Evolutionary conservation across 2,797 vertebrate genomes (phyloP).

Genomic region (Yasuhikotakia modesta): DNA sequence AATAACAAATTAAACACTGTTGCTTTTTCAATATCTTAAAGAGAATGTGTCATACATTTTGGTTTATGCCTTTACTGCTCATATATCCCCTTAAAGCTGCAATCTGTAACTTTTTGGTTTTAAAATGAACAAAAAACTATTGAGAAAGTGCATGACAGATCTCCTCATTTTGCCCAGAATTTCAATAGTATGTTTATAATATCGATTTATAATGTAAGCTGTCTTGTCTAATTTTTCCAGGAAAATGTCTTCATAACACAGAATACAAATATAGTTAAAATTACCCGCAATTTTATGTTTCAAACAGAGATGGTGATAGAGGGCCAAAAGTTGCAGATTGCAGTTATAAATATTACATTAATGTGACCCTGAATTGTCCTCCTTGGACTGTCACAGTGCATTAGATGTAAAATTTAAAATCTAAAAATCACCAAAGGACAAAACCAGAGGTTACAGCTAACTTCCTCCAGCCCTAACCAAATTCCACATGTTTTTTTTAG

Average conservation of each 20-base stretch:
- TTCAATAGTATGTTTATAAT: too few species aligned
- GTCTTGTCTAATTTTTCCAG: too few species aligned
- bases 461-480: background rate
- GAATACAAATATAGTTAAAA: too few species aligned
- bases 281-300: too few species aligned
- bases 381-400: background rate
- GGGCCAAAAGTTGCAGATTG: too few species aligned
- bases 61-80: conserved; percentile 2
- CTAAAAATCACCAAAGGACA: conserved; percentile 28
- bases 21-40: background rate
- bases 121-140: too few species aligned
- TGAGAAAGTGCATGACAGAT: too few species aligned
- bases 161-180: too few species aligned
- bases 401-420: background rate
- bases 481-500: conserved; percentile 55
- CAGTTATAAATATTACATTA: background rate
- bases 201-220: too few species aligned
- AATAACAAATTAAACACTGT: background rate
- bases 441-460: conserved; percentile 25
- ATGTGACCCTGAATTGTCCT: background rate
- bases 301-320: too few species aligned
- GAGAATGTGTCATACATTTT: background rate
- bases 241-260: too few species aligned
- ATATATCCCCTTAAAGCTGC: background rate
- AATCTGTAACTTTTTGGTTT: too few species aligned